These are phyloP conservation scores for Lytechinus pictus DNA, from an alignment of 35 echinoderm and acorn worm genomes.

Conservation along the genomic window DNA sequence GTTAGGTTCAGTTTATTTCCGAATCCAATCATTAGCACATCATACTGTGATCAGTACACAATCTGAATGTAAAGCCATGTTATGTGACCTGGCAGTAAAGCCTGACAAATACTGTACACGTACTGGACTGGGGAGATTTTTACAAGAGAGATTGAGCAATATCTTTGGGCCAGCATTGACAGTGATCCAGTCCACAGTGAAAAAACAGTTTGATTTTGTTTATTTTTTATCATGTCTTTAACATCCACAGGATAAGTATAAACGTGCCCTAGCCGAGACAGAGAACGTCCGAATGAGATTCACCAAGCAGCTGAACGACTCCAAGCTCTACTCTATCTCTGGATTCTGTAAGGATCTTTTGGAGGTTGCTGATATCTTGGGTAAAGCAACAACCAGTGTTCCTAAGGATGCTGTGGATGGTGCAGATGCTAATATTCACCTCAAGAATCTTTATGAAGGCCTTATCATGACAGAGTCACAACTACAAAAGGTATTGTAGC, in stretches of 20 bases:
- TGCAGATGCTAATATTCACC: conserved; percentile 61
- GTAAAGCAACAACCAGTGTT: conserved; percentile 85
- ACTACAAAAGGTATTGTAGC: conserved; percentile 78
- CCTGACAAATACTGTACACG: no score
- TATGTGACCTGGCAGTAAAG: no score
- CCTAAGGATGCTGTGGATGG: conserved; percentile 74
- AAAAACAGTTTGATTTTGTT: no score
- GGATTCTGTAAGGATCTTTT: conserved; percentile 95
- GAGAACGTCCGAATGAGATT: conserved; percentile 90
- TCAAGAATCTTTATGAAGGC: conserved; percentile 85
- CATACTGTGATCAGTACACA: no score
- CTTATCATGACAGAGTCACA: conserved; percentile 92
- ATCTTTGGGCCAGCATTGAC: no score
- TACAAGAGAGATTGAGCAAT: no score
- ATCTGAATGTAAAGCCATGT: no score
- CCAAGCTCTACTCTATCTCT: conserved; percentile 82
- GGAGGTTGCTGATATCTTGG: conserved; percentile 86
- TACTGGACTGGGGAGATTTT: background rate
- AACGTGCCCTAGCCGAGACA: conserved; percentile 87
- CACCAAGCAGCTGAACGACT: conserved; percentile 81
- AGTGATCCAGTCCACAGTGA: no score
- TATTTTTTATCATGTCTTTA: no score
- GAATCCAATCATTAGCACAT: no score
- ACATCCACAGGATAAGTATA: conserved; percentile 90
- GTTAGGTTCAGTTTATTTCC: no score